Base-by-base conservation (phyloP, 2,113 vertebrate genomes). In the Syrrhaptes paradoxus region DNA sequence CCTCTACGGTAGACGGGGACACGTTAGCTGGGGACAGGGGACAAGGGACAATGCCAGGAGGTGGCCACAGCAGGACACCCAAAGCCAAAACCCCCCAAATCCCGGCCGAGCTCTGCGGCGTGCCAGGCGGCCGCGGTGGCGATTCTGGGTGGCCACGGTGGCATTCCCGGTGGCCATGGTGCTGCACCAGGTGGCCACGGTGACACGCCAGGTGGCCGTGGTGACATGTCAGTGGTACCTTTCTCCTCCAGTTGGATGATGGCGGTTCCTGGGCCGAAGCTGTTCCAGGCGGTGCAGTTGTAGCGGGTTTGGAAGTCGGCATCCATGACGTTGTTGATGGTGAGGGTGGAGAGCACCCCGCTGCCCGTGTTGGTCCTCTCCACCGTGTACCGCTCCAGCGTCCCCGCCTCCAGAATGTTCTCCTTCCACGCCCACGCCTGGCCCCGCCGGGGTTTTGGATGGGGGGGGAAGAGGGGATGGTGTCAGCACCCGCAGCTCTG, bases 201-300 rank as follows among this genome's bases (percentile, higher is more conserved):
- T 41, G 41, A 41, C 41, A 41, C 41, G 13, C 41, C 41, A 41
- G 41, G 41, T 41, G 41, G 41, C 41, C 41, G 11, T 13, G 41
- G 41, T 41, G 41, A 41, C 41, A 41, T 41, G 41, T 41, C 41
- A 41, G 41, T 41, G 85, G 3, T 95, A 99, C 99, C 98, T 26
- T 71, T 98, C 97, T 99, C 99, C 77, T 99, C 98, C 83, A 99
- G 98, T 4, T 98, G 97, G 97, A 99, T 99, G 97, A 99, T 99
- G 98, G 99, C 99, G 0, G 99, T 99, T 9, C 99, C 99, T 0
- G 99, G 98, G 32, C 99, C 99, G 1, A 99, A 99, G 52, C 98
- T 95, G 93, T 99, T 99, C 99, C 99, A 99, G 73, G 99, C 99
- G 0, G 99, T 99, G 98, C 99, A 99, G 98, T 99, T 99, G 98